Percentiles rank a stretch among this genome's conserved stretches.
These are phyloP conservation scores for Melitaea cinxia DNA, from an alignment of 1,140 invertebrate genomes.

Conservation along the genomic window DNA sequence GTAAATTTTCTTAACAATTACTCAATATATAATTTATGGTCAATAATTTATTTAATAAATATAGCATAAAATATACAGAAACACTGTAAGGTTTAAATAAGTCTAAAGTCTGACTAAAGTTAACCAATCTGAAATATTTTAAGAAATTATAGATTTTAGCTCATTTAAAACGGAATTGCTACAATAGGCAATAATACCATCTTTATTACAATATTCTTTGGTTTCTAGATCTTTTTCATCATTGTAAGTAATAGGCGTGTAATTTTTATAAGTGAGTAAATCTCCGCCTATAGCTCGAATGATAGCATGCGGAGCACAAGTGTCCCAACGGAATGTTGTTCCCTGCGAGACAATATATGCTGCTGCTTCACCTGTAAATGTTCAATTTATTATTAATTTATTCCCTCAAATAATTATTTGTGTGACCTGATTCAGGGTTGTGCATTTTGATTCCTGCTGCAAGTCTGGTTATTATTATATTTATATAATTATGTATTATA, in stretches of 20 bases:
- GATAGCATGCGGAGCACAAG: constrained; percentile 91
- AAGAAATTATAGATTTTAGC: constrained; percentile 44
- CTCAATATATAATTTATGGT: no score
- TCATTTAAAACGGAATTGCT: constrained; percentile 46
- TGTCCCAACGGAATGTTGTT: constrained; percentile 94
- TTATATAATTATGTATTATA: no score
- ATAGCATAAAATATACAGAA: no score
- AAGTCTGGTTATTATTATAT: no score
- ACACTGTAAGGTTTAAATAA: no score
- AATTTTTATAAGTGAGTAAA: constrained; percentile 44
- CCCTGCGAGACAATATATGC: constrained; percentile 90
- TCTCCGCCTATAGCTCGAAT: constrained; percentile 78
- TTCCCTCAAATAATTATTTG: neutral
- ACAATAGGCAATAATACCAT: constrained; percentile 64
- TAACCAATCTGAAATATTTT: neutral
- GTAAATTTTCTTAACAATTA: no score
- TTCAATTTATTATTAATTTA: neutral
- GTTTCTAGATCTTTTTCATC: constrained; percentile 46
- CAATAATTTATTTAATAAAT: no score
- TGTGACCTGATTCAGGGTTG: no score
- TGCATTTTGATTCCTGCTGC: no score
- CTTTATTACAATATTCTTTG: constrained; percentile 61
- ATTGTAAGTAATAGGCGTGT: constrained; percentile 59
- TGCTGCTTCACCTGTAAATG: constrained; percentile 84
- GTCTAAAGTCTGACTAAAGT: no score